Conservation (phyloP, 2,113 vertebrate genomes). For the Lepisosteus osseus region DNA sequence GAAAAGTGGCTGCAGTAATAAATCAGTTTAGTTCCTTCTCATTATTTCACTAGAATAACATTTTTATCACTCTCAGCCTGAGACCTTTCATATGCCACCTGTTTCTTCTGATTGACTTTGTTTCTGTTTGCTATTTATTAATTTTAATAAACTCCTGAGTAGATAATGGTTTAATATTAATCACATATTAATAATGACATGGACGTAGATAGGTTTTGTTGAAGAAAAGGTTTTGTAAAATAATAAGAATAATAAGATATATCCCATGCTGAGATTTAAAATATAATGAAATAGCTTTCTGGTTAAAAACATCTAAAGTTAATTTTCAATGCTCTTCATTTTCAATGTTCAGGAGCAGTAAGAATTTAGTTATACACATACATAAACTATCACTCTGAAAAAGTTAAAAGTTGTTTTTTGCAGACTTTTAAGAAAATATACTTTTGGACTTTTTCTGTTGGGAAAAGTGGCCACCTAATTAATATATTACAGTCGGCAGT, state of each 20-base stretch:
- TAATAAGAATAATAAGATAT: too few species aligned
- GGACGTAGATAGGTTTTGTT: constrained; percentile 52
- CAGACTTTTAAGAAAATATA: too few species aligned
- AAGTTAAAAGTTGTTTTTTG: too few species aligned
- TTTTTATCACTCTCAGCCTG: constrained; percentile 7
- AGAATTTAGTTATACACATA: constrained; percentile 3
- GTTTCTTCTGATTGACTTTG: constrained; percentile 29
- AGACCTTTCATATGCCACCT: constrained; percentile 5
- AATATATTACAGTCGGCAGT: not conserved
- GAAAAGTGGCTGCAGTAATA: constrained; percentile 23
- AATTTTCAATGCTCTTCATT: constrained; percentile 1
- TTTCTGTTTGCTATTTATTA: constrained; percentile 26
- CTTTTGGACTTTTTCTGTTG: too few species aligned
- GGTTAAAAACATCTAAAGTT: not conserved
- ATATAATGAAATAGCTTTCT: not conserved
- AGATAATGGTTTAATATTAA: constrained; percentile 31
- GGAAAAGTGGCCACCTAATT: constrained; percentile 11
- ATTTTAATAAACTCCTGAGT: constrained; percentile 37
- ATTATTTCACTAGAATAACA: constrained; percentile 16
- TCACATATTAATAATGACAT: constrained; percentile 40
- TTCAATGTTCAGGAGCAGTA: not conserved
- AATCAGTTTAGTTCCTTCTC: constrained; percentile 27
- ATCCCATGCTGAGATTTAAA: constrained; percentile 13
- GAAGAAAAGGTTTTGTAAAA: too few species aligned
- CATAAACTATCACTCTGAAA: not conserved